Base-by-base conservation (phyloP, 2,113 vertebrate genomes). In the Ceyx margarethae region DNA sequence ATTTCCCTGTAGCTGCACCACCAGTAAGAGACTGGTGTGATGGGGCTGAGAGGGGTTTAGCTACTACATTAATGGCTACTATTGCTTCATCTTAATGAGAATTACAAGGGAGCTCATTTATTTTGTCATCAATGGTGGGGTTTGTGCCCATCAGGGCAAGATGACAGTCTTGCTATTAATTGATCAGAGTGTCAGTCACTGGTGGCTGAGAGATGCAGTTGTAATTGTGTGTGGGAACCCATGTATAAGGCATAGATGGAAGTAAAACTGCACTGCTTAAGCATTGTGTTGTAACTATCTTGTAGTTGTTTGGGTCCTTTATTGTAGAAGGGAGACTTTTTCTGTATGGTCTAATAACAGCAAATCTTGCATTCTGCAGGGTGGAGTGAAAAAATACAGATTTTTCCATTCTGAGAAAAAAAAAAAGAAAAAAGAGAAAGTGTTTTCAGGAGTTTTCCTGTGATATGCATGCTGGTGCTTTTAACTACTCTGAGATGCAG, bases 11-110 rank as follows among this genome's bases (percentile, higher is more conserved):
- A 28, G n/a, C 17, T 43, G 4, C 9, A n/a, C 4, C 15, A 66
- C 37, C 60, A 62, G 37, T 33, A 88, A 45, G 5, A 22, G 12
- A 45, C 29, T 13, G 42, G 21, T 53, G 21, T 35, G 29, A 9
- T 19, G 45, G 20, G 33, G 35, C 5, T 51, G 42, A 71, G 28
- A 26, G 6, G 43, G 12, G 37, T 37, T 37, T 37, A 9, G 37
- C 37, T 37, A 37, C 37, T 37, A 37, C 11, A 5, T 46, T 75
- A 78, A 37, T 25, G 43, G 37, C 19, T 50, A 9, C 28, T 50
- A 2, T 37, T 67, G 8, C 31, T 72, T 3, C 0, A 4, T 60
- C 50, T 31, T 66, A 14, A 35, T 2, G 1, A 26, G 51, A 77
- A n/a, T 37, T 15, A 40, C 19, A 33, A 76, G 12, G 21, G 18